Base-by-base conservation (phyloP, 2,113 vertebrate genomes). In the Macaca nemestrina region DNA sequence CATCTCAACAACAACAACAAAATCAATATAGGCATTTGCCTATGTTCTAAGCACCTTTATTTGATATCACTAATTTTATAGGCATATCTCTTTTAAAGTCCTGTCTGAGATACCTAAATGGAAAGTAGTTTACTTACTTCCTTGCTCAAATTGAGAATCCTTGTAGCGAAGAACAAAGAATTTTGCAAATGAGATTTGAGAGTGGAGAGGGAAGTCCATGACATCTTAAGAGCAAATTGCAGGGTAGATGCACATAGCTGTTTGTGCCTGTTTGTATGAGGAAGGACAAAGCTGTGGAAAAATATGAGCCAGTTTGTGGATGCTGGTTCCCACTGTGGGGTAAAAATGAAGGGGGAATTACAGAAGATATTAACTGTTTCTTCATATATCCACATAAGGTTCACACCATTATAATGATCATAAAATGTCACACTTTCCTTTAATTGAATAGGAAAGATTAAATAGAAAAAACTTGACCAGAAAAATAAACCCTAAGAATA, bases 401-500 rank as follows among this genome's bases (percentile, higher is more conserved):
- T 86, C 52, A 88, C 16, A 67, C 13, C 92, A 35, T 59, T 95
- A 83, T 14, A 92, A n/a, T 30, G 32, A 83, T 68, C 23, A 52
- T 55, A 95, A 68, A 94, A 90, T 88, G 55, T 32, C 78, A 84
- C 22, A 57, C 14, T 88, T 91, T 68, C 32, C 55, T 93, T 75
- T 89, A 64, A 93, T 23, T 14, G 17, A 50, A 70, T 22, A 64
- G 18, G 40, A 72, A 67, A 88, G 18, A 45, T 5, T 23, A 11
- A 94, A 94, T 11, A 88, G 50, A 45, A 83, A 89, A 83, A 84
- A 83, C 2, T 45, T 91, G 20, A 73, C 90, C 85, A 95, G 48
- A 91, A 95, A 96, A 93, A 75, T 32, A 61, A 64, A 97, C 23
- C 17, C 48, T 12, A 88, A 13, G 10, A 73, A 59, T 55, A 78